Conservation (phyloP, 2,888 invertebrate species). For the Caenorhabditis auriculariae region DNA sequence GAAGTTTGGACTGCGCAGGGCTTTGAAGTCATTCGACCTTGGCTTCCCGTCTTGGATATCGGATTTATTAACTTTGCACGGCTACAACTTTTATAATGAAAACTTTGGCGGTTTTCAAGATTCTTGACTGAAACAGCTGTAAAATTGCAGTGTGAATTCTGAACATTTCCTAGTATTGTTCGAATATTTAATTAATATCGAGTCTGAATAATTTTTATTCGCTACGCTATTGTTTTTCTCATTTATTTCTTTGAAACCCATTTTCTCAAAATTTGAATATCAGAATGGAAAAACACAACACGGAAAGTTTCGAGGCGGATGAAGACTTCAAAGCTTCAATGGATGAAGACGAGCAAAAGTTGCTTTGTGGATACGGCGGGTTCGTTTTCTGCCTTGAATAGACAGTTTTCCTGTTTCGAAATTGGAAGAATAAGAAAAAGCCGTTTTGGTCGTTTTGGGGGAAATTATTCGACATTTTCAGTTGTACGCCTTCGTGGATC, state of each 20-base stretch:
- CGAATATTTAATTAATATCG: too few species aligned
- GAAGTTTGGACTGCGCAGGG: too few species aligned
- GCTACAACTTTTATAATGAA: too few species aligned
- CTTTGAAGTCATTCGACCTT: too few species aligned
- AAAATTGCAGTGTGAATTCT: too few species aligned
- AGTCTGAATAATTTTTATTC: too few species aligned
- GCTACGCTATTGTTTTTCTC: too few species aligned
- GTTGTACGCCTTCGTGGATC: slow-evolving; percentile 60
- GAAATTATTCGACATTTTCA: slow-evolving; percentile 16
- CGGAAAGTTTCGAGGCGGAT: slow-evolving; percentile 39
- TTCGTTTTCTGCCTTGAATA: slow-evolving; percentile 3
- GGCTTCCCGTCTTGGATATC: too few species aligned
- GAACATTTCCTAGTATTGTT: too few species aligned
- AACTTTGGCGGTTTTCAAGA: too few species aligned
- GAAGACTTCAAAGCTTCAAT: slow-evolving; percentile 32
- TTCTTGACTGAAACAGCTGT: too few species aligned
- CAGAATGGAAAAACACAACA: slow-evolving; percentile 49
- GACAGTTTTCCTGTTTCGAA: slow-evolving; percentile 1
- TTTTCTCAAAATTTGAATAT: not conserved
- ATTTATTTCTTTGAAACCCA: not conserved
- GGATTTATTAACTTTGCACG: too few species aligned
- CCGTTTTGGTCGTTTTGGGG: not conserved
- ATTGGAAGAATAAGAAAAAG: not conserved
- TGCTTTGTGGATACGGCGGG: slow-evolving; percentile 54
- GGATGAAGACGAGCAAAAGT: slow-evolving; percentile 28